These are phyloP conservation scores for Mesorhabditis spiculigera DNA, from an alignment of 2,888 invertebrate genomes.

Conservation along the genomic window DNA sequence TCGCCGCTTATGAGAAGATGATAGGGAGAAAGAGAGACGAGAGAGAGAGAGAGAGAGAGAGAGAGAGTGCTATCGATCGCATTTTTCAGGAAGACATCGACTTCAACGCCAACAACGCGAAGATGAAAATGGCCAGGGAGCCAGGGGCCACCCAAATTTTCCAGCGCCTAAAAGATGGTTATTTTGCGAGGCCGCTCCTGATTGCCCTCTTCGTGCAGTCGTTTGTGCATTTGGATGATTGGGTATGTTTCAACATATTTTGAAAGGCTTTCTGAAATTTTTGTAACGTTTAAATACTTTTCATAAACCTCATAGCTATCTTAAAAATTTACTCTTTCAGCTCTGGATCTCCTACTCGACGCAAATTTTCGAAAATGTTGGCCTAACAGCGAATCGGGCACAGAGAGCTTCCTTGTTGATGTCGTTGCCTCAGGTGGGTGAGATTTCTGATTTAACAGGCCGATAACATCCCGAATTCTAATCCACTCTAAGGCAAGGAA, in stretches of 20 bases:
- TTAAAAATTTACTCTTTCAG: no score
- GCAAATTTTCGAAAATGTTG: constrained; percentile 47
- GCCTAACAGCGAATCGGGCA: constrained; percentile 32
- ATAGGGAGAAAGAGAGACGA: no score
- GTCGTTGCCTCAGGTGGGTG: constrained; percentile 29
- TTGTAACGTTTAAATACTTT: not conserved
- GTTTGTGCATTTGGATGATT: constrained; percentile 53
- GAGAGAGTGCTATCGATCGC: not conserved
- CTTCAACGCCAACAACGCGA: not conserved
- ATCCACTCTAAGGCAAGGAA: no score
- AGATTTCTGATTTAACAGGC: no score
- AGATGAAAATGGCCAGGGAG: not conserved
- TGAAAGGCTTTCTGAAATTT: not conserved
- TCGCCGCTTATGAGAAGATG: no score
- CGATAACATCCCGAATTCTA: not conserved
- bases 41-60: no score
- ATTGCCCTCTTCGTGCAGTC: constrained; percentile 43
- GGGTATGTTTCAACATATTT: constrained; percentile 30
- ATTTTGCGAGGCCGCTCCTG: constrained; percentile 43
- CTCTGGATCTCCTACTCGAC: constrained; percentile 55
- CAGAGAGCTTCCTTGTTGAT: constrained; percentile 44
- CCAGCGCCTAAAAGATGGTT: constrained; percentile 24
- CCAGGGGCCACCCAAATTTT: not conserved
- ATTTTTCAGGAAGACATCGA: not conserved
- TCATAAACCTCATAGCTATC: no score